Evolutionary conservation across 2,888 invertebrate genomes (phyloP).

Genomic region (Acleris holmiana): DNA sequence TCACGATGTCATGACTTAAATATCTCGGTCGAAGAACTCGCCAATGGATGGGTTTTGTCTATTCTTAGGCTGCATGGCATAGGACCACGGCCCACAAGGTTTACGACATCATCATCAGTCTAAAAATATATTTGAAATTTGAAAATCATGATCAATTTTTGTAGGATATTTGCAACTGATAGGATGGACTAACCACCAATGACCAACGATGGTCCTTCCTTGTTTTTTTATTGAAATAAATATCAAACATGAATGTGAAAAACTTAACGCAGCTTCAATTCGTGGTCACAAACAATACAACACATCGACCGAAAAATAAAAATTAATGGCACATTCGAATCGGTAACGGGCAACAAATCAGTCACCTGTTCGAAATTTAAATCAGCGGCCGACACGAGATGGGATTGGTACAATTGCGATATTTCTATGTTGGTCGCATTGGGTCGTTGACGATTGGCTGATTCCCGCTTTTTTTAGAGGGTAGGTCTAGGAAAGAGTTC

Average conservation of each 20-base stretch:
- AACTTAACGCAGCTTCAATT: background rate
- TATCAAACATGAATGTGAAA: slow-evolving; percentile 9
- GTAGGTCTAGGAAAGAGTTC: background rate
- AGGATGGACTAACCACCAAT: too few relatives aligned
- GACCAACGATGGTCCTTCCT: background rate
- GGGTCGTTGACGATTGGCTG: slow-evolving; percentile 35
- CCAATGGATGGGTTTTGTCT: too few relatives aligned
- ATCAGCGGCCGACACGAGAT: slow-evolving; percentile 41
- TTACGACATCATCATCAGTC: too few relatives aligned
- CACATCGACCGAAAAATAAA: slow-evolving; percentile 20
- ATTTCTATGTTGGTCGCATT: slow-evolving; percentile 49
- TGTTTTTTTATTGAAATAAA: background rate
- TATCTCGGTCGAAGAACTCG: too few relatives aligned
- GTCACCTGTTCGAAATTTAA: slow-evolving; percentile 54
- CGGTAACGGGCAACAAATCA: slow-evolving; percentile 54
- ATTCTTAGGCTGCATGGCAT: too few relatives aligned
- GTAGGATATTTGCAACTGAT: too few relatives aligned
- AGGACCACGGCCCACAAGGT: too few relatives aligned
- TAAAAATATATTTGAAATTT: too few relatives aligned
- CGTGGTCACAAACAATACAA: slow-evolving; percentile 32
- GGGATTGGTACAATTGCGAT: slow-evolving; percentile 53
- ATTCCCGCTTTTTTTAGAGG: background rate
- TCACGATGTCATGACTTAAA: too few relatives aligned
- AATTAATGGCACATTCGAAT: slow-evolving; percentile 34
- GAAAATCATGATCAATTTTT: too few relatives aligned